These are phyloP conservation scores for Pterostichus madidus DNA, from an alignment of 2,888 invertebrate genomes.

Conservation along the genomic window DNA sequence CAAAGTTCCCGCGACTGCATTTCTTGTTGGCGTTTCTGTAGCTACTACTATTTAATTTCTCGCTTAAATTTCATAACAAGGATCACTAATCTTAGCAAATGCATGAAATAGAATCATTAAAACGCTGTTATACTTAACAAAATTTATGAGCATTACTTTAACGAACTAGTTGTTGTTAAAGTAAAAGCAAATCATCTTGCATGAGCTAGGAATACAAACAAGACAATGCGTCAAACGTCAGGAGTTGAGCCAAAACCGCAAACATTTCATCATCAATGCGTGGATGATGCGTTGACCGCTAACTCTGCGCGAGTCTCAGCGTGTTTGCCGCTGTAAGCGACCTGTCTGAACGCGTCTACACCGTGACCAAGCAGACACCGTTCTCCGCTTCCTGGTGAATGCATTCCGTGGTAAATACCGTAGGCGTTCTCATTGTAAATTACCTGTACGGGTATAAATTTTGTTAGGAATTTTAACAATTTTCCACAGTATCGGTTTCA, in stretches of 20 bases:
- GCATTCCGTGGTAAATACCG: slow-evolving; percentile 59
- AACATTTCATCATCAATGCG: slow-evolving; percentile 10
- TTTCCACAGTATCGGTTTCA: neutral
- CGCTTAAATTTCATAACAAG: too few relatives aligned
- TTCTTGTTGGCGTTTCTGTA: too few relatives aligned
- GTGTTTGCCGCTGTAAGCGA: slow-evolving; percentile 50
- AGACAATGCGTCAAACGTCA: neutral
- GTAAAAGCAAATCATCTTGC: too few relatives aligned
- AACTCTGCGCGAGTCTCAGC: slow-evolving; percentile 7
- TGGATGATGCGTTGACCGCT: slow-evolving; percentile 35
- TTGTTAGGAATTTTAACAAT: slow-evolving; percentile 6
- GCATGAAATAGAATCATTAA: too few relatives aligned
- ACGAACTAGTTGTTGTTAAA: too few relatives aligned
- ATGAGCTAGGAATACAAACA: neutral
- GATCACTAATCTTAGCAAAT: too few relatives aligned
- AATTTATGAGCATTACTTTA: too few relatives aligned
- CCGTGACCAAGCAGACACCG: slow-evolving; percentile 15
- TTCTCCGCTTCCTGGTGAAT: slow-evolving; percentile 57
- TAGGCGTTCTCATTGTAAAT: slow-evolving; percentile 28
- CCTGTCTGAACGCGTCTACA: slow-evolving; percentile 53
- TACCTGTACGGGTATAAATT: slow-evolving; percentile 17
- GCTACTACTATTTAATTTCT: too few relatives aligned
- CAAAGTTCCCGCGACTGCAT: too few relatives aligned
- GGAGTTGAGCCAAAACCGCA: slow-evolving; percentile 19
- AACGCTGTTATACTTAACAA: too few relatives aligned